A percentile compares a stretch with the other conserved stretches of the same genome.
Conservation (phyloP, 2,797 vertebrate species). For the Masticophis lateralis region DNA sequence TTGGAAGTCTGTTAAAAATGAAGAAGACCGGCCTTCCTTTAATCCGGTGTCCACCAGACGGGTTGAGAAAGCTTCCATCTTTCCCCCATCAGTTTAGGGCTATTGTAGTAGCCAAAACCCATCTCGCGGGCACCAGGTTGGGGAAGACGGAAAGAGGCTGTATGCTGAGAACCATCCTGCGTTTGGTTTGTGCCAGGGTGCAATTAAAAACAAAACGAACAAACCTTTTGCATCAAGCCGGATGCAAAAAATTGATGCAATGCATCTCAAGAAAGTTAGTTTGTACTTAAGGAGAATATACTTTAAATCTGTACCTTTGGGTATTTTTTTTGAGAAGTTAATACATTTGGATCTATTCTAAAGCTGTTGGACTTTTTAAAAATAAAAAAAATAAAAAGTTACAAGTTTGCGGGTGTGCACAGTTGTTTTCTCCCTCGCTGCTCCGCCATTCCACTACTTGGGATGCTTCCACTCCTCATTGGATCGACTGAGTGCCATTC, state of each 20-base stretch:
- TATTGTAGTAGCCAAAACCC: neutral
- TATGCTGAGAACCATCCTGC: slow-evolving; percentile 63
- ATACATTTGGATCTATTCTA: slow-evolving; percentile 76
- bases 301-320: slow-evolving; percentile 77
- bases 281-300: slow-evolving; percentile 76
- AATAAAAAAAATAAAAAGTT: slow-evolving; percentile 69
- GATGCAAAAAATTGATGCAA: slow-evolving; percentile 79
- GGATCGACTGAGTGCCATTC: too few relatives aligned
- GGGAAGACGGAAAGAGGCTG: slow-evolving; percentile 45
- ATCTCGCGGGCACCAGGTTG: neutral
- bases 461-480: too few relatives aligned
- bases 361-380: slow-evolving; percentile 67
- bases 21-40: slow-evolving; percentile 24
- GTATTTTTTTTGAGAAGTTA: slow-evolving; percentile 76
- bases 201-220: slow-evolving; percentile 57
- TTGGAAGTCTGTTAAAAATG: slow-evolving; percentile 54
- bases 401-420: slow-evolving; percentile 67
- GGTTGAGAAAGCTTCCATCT: neutral
- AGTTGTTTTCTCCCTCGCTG: too few relatives aligned
- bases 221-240: slow-evolving; percentile 72
- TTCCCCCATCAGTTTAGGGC: neutral
- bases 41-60: neutral
- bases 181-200: slow-evolving; percentile 63
- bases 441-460: too few relatives aligned
- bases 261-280: slow-evolving; percentile 76